Conservation (phyloP, 2,113 vertebrate genomes). For the Python bivittatus region DNA sequence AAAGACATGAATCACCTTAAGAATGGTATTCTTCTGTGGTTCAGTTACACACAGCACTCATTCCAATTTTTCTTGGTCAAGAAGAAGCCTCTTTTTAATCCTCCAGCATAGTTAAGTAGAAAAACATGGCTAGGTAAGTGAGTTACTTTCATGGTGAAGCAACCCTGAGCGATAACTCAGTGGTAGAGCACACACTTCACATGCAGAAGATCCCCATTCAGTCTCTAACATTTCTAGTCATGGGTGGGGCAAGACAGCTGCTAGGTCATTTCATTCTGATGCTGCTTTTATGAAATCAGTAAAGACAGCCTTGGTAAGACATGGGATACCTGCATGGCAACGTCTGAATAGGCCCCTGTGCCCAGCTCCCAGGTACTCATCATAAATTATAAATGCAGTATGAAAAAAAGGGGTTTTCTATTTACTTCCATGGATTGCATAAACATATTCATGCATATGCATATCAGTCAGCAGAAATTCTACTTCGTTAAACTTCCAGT, state of each 20-base stretch:
- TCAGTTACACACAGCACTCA: constrained; percentile 29
- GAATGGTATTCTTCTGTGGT: constrained; percentile 10
- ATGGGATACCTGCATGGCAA: neutral
- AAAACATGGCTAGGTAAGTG: neutral
- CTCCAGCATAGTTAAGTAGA: constrained; percentile 41
- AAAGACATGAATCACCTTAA: constrained; percentile 18
- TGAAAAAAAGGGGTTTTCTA: neutral
- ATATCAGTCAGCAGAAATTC: neutral
- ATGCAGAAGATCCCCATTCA: neutral
- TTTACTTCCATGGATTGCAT: neutral
- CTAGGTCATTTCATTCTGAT: neutral
- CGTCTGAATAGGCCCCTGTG: neutral
- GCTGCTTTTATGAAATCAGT: neutral
- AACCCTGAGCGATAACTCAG: neutral
- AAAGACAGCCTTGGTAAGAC: neutral
- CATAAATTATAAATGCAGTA: neutral
- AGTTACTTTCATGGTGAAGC: neutral
- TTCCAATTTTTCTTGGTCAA: constrained; percentile 18
- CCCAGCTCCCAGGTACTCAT: neutral
- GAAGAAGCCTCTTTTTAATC: constrained; percentile 4
- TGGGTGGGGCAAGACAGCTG: neutral
- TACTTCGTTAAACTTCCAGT: neutral
- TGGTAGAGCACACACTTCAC: neutral
- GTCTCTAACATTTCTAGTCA: neutral
- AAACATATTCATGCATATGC: neutral